Evolutionary conservation across 2,888 invertebrate species (phyloP).

Genomic region (Polia nebulosa): DNA sequence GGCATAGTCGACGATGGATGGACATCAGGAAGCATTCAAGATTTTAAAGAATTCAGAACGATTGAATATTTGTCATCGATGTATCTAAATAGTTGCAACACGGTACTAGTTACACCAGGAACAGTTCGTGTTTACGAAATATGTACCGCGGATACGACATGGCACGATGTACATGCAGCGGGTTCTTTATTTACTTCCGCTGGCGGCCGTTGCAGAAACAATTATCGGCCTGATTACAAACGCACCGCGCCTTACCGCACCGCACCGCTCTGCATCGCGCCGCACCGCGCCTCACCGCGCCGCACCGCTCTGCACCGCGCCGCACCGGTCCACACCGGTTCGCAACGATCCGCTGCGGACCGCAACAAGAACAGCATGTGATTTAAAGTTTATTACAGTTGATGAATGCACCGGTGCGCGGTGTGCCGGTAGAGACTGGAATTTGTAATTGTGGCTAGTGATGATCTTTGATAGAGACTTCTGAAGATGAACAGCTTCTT

Average conservation of each 20-base stretch:
- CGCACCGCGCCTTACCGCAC: neutral
- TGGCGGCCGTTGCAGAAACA: constrained; percentile 46
- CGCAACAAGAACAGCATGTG: constrained; percentile 11
- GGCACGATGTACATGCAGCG: neutral
- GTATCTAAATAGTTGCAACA: neutral
- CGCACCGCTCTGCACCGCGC: neutral
- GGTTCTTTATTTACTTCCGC: neutral
- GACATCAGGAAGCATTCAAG: neutral
- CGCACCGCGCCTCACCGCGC: neutral
- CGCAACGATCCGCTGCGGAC: neutral
- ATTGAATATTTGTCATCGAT: neutral
- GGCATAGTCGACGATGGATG: neutral
- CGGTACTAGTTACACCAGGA: neutral
- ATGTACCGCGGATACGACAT: too few relatives aligned
- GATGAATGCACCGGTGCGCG: neutral
- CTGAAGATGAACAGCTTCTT: too few relatives aligned
- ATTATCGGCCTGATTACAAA: constrained; percentile 64
- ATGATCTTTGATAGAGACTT: too few relatives aligned
- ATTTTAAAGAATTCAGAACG: neutral
- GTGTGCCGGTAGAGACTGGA: neutral
- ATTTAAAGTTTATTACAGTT: too few relatives aligned
- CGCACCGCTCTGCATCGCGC: neutral
- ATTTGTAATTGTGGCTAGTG: neutral
- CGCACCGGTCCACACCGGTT: neutral
- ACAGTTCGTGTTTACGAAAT: neutral